Evolutionary conservation across 2,797 vertebrate species (phyloP), one percentile per base, ranked within the genome.

Genomic region (Hydrocynus forskahlii): DNA sequence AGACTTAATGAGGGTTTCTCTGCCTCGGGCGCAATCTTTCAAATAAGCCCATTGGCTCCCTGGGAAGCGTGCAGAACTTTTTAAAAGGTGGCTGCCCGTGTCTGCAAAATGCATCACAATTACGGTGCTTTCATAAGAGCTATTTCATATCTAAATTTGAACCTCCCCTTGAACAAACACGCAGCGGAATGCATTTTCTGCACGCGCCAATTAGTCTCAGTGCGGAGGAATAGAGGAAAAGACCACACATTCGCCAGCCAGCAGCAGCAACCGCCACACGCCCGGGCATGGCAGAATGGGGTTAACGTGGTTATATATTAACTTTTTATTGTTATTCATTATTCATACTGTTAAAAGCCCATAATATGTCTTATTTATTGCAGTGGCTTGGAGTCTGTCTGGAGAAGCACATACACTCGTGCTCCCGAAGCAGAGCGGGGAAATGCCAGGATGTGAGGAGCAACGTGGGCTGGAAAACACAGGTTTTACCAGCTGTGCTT

Each of bases 301-400:
- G 92, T 88, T 91, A 91, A 93, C 90, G 90, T 88, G 91, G 91
- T 92, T 93, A 92, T 93, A 93, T 93, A 93, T 93, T 92, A 92
- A 93, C 90, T 92, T 93, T 93, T 93, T 93, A 93, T 92, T 92
- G 91, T 90, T 92, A 88, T 93, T 90, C 92, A 94, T 93, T 93
- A 94, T 94, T 94, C 92, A 94, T 93, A 85, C 84, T 60, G 89
- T 92, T 92, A 94, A 94, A 92, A 91, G 91, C 90, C 90, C 88
- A 89, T 92, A 92, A 92, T 92, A 92, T 93, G 92, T 88, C 90
- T 76, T 76, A 76, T 76, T 76, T 66, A 76, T 76, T 76, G 75
- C 16, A 19, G 43, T 50, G 60, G 75, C 10, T 29, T 9, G 2
- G 55, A 60, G 55, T 43, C 9, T 60, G 54, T 60, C 67, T 50